Percentiles rank a stretch among this genome's conserved stretches.
These are phyloP conservation scores for Sebastes itinus DNA, from an alignment of 2,797 vertebrate genomes.

Conservation along the genomic window DNA sequence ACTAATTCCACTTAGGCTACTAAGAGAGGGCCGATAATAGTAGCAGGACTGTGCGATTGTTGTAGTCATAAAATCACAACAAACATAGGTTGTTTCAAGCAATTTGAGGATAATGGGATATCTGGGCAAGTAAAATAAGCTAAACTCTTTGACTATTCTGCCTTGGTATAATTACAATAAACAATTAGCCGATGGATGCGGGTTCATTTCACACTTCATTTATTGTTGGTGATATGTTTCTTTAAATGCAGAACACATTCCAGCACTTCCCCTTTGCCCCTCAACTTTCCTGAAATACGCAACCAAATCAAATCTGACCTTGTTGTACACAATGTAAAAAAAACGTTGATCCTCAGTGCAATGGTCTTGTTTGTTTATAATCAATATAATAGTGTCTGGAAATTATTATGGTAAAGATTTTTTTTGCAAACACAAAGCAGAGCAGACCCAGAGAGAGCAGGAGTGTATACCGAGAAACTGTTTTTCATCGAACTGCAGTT, in stretches of 20 bases:
- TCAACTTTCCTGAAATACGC: not conserved
- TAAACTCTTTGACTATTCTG: not conserved
- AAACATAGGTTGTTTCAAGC: not conserved
- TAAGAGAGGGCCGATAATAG: not conserved
- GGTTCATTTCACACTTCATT: conserved; percentile 24
- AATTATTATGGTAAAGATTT: conserved; percentile 3
- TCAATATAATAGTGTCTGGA: conserved; percentile 25
- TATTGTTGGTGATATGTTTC: not conserved
- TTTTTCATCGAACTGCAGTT: conserved; percentile 5
- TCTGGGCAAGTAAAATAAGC: not conserved
- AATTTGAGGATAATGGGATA: not conserved
- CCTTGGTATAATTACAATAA: not conserved
- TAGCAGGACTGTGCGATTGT: not conserved
- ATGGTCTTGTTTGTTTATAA: conserved; percentile 9
- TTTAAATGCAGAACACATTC: conserved; percentile 28
- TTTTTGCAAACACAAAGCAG: not conserved
- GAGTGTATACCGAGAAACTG: not conserved
- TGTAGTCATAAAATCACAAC: not conserved
- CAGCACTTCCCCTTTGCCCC: not conserved
- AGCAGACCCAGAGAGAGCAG: not conserved
- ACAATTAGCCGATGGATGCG: not conserved
- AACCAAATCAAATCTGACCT: conserved; percentile 36
- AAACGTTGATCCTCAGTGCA: not conserved
- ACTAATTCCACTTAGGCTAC: not conserved
- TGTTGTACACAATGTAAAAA: not conserved